These are phyloP conservation scores for Amblyopsis hoosieri DNA, from an alignment of 2,797 vertebrate genomes.

Conservation along the genomic window DNA sequence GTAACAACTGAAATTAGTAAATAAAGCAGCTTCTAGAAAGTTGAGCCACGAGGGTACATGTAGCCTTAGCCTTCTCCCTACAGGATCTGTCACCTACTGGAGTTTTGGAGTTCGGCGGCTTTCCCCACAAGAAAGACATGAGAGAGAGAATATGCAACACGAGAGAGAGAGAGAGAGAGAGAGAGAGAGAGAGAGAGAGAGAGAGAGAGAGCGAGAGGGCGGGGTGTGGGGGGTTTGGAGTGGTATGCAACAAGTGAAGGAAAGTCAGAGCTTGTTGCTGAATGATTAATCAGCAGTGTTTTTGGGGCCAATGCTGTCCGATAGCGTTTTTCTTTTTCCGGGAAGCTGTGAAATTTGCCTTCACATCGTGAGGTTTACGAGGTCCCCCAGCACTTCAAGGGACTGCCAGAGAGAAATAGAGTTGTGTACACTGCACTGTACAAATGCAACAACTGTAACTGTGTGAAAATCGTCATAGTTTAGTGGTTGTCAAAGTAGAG, in stretches of 20 bases:
- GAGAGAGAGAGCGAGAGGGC: too few species aligned
- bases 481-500: not conserved
- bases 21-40: too few species aligned
- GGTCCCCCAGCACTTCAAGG: constrained; percentile 42
- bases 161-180: too few species aligned
- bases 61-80: constrained; percentile 19
- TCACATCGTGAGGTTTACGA: constrained; percentile 73
- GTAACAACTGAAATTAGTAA: too few species aligned
- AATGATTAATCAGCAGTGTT: constrained; percentile 72
- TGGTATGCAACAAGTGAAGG: constrained; percentile 26
- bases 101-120: constrained; percentile 39
- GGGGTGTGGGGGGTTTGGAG: too few species aligned
- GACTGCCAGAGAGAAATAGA: constrained; percentile 45
- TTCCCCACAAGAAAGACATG: too few species aligned
- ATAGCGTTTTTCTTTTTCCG: constrained; percentile 65
- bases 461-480: too few species aligned
- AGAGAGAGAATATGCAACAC: not conserved
- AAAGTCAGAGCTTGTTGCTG: constrained; percentile 71
- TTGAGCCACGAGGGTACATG: too few species aligned
- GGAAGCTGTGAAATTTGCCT: constrained; percentile 71
- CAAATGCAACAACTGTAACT: constrained; percentile 48
- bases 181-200: too few species aligned
- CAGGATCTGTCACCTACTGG: constrained; percentile 55
- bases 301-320: constrained; percentile 65
- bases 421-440: constrained; percentile 2